These are phyloP conservation scores for Dryadula phaetusa DNA, from an alignment of 2,888 invertebrate genomes.

Conservation along the genomic window DNA sequence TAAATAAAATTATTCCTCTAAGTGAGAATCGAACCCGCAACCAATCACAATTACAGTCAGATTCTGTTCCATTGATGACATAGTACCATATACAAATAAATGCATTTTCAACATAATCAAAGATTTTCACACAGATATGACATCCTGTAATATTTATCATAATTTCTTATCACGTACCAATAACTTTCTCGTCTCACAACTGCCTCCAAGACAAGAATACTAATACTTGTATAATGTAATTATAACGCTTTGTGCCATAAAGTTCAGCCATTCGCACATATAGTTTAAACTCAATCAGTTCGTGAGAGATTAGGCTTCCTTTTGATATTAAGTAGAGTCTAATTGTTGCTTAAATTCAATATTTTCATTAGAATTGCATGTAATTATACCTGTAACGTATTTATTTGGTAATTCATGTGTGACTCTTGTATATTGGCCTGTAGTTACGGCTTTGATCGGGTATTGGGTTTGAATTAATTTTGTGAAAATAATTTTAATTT, in stretches of 20 bases:
- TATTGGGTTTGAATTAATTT: no score
- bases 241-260: conserved; percentile 18
- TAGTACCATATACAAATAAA: no score
- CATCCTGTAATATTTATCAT: background rate
- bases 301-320: conserved; percentile 23
- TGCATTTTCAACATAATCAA: no score
- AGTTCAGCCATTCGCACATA: conserved; percentile 20
- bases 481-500: no score
- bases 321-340: conserved; percentile 14
- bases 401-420: background rate
- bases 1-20: no score
- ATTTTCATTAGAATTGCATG: conserved; percentile 8
- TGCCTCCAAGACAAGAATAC: conserved; percentile 20
- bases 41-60: no score
- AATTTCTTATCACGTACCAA: conserved; percentile 18
- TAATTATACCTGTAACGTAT: background rate
- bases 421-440: no score
- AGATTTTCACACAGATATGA: background rate
- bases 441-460: no score
- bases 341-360: conserved; percentile 13
- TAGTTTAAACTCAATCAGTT: conserved; percentile 23
- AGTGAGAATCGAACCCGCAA: no score
- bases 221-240: conserved; percentile 19
- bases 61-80: no score
- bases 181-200: conserved; percentile 11